A percentile compares a stretch with the other conserved stretches of the same genome.
Conservation (phyloP, 2,888 invertebrate genomes). For the Chalcosyrphus nemorum region DNA sequence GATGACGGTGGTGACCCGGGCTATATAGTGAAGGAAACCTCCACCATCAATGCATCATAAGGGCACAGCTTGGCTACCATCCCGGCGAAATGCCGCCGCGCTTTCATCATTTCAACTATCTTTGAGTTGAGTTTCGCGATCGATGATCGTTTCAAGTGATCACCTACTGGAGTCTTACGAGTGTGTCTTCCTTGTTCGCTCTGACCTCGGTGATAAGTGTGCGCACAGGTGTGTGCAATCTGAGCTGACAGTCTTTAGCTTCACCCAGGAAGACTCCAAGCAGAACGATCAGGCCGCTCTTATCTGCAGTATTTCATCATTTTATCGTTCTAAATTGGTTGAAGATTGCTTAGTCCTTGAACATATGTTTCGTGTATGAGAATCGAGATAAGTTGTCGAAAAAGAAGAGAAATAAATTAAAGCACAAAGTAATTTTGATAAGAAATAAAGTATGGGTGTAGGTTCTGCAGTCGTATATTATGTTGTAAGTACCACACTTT, state of each 20-base stretch:
- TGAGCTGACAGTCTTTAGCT: neutral
- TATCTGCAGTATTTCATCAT: slow-evolving; percentile 32
- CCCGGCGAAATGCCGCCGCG: slow-evolving; percentile 29
- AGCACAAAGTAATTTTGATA: neutral
- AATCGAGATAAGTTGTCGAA: neutral
- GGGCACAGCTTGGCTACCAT: slow-evolving; percentile 26
- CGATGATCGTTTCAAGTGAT: slow-evolving; percentile 20
- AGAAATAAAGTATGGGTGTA: neutral
- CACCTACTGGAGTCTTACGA: neutral
- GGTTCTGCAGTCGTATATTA: neutral
- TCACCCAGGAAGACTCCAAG: neutral
- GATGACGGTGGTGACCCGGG: slow-evolving; percentile 42
- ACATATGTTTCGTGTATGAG: neutral
- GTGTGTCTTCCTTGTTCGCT: neutral
- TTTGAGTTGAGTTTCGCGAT: slow-evolving; percentile 7
- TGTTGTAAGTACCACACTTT: neutral
- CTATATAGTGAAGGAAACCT: neutral
- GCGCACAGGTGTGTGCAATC: slow-evolving; percentile 48
- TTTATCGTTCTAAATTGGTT: slow-evolving; percentile 42
- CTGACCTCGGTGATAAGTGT: slow-evolving; percentile 32
- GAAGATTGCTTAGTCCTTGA: neutral
- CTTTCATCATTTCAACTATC: slow-evolving; percentile 44
- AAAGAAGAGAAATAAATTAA: neutral
- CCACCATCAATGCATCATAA: slow-evolving; percentile 31
- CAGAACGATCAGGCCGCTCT: neutral